These are phyloP conservation scores for Premnoplex brunnescens DNA, from an alignment of 2,797 vertebrate genomes.

Conservation along the genomic window DNA sequence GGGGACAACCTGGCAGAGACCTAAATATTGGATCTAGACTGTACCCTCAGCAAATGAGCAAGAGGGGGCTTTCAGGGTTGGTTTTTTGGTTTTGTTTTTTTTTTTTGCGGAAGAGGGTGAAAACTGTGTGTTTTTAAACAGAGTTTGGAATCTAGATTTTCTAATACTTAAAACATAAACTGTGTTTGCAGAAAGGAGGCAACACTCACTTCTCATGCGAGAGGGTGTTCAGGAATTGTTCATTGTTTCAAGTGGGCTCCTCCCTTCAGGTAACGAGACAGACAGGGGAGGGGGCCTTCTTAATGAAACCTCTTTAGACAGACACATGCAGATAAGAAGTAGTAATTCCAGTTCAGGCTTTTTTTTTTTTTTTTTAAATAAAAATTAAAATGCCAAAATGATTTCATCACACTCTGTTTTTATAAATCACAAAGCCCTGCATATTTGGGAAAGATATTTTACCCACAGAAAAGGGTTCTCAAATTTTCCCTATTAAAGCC, in stretches of 20 bases:
- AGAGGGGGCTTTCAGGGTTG: accelerated
- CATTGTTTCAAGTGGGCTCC: neutral
- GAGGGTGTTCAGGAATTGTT: neutral
- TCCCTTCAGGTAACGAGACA: neutral
- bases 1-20: neutral
- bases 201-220: neutral
- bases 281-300: neutral
- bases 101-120: too few species aligned
- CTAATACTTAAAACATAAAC: neutral
- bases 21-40: neutral
- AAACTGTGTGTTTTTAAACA: neutral
- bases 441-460: neutral
- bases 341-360: neutral
- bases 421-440: neutral
- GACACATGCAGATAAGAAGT: slow-evolving; percentile 1
- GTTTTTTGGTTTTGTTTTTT: neutral
- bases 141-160: neutral
- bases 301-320: neutral
- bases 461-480: neutral
- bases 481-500: neutral
- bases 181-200: neutral
- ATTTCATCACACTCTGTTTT: neutral
- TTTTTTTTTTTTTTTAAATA: neutral
- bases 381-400: neutral
- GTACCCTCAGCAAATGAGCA: neutral